Conservation (phyloP, 2,888 invertebrate species). For the Trachelus stipa region DNA sequence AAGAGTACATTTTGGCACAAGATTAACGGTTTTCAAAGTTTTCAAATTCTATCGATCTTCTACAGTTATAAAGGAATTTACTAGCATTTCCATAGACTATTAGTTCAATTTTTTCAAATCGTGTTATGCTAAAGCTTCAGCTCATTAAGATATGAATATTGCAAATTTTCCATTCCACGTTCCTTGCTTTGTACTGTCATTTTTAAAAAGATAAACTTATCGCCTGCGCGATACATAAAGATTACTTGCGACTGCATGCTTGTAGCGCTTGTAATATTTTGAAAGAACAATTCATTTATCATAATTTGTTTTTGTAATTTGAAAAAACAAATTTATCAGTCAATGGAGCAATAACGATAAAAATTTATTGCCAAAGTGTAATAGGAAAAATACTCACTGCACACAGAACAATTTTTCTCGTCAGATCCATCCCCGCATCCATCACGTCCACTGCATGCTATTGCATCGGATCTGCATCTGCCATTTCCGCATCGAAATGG, state of each 20-base stretch:
- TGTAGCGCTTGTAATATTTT: neutral
- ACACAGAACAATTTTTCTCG: slow-evolving; percentile 85
- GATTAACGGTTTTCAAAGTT: too few relatives aligned
- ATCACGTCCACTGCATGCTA: slow-evolving; percentile 89
- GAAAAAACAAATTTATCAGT: too few relatives aligned
- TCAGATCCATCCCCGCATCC: slow-evolving; percentile 93
- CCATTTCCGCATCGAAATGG: slow-evolving; percentile 90
- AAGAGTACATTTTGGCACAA: neutral
- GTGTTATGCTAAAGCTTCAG: neutral
- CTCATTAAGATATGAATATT: neutral
- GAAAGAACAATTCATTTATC: neutral
- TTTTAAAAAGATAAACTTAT: neutral
- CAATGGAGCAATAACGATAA: neutral
- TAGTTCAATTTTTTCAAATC: neutral
- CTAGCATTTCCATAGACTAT: neutral
- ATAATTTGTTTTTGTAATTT: neutral
- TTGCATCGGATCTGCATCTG: slow-evolving; percentile 87
- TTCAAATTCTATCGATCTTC: neutral
- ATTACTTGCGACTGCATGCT: neutral
- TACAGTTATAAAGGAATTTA: neutral
- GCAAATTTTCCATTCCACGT: neutral
- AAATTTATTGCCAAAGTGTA: neutral
- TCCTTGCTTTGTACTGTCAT: neutral
- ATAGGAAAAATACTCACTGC: slow-evolving; percentile 76
- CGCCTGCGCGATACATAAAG: neutral